Base-by-base conservation (phyloP, 2,888 invertebrate species). In the Choristoneura rosaceana region DNA sequence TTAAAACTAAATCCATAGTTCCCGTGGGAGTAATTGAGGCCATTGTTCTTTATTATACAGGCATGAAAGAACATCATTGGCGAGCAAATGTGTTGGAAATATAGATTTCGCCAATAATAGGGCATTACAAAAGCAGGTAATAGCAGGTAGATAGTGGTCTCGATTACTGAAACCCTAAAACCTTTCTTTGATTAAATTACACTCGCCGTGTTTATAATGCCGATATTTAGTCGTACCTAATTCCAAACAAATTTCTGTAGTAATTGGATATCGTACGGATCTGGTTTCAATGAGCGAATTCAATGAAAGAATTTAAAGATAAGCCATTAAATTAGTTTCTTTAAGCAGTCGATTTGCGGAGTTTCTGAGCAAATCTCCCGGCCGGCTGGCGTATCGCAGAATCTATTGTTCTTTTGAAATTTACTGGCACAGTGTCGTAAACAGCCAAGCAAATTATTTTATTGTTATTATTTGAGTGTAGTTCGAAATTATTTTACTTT, bases 401-500 rank as follows among this genome's bases (percentile, higher is more conserved):
- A 69, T 59, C 70, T 64, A 64, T 70, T 70, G 58, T 70, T 70
- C 70, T 64, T 70, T 70, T 59, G 38, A 70, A 70, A 70, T 70
- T 70, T 70, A 70, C 50, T 59, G 59, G 47, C 25, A 58, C 58
- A 15, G 38, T 70, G 64, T 41, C 64, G 25, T 63, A 64, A 70
- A 64, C 64, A 64, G 59, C 47, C 0, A 34, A 58, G 34, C 25
- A 12, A 55, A 55, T 25, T 17, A 55, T 55, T 55, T 55, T 25
- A 55, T 25, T 5, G 52, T 52, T 52, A 17, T 17, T 52, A 10
- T 4, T 7, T 8, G 9, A 17, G 17, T 52, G 9, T 17, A 17
- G 10, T 3, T 17, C 14, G 4, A 50, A 50, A 15, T n/a, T n/a
- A n/a, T n/a, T n/a, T n/a, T n/a, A n/a, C n/a, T n/a, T n/a, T n/a